Evolutionary conservation across 2,797 vertebrate genomes (phyloP), one percentile per base, ranked within the genome.

Genomic region (Gadopsis marmoratus): DNA sequence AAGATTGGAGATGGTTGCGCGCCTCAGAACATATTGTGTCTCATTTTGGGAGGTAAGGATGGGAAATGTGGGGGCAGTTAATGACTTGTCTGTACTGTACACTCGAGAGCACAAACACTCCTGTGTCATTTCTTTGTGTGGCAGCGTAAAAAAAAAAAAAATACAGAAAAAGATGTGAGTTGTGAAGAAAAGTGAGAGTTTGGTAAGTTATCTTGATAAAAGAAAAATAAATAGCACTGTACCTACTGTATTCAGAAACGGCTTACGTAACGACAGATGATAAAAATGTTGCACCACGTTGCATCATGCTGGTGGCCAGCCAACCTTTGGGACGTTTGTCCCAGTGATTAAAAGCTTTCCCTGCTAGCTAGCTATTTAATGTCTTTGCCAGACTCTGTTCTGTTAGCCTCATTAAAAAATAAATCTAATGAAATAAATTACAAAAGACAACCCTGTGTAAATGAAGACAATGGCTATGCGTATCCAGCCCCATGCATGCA

Each of bases 231-330:
- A 71, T 10, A 76, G 68, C 63, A 62, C 71, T 65, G 74, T 65
- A 71, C 64, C 80, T 80, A 39, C 53, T 72, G 78, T 70, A 74
- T 67, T 81, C 19, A 84, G 79, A 69, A 80, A 21, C 1, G 5
- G 55, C 71, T 87, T 86, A 83, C 55, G n/a, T 90, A 88, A 91
- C 78, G 76, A 80, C 17, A 23, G 39, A 79, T 73, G 69, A 84
- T 87, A 83, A 85, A 86, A 85, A 91, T 91, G 90, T 89, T 26
- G 26, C 87, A 85, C 70, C 14, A 39, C 67, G 78, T 91, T 91
- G 86, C 91, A 88, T 91, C 86, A 88, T 37, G 51, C 71, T 88
- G 85, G 83, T 82, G 84, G 82, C 79, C 86, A 81, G 82, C 86
- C 84, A 89, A 86, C 83, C 85, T 83, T 86, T 84, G 37, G 9